Base-by-base conservation (phyloP, 2,113 vertebrate species). In the Uropsilus gracilis region DNA sequence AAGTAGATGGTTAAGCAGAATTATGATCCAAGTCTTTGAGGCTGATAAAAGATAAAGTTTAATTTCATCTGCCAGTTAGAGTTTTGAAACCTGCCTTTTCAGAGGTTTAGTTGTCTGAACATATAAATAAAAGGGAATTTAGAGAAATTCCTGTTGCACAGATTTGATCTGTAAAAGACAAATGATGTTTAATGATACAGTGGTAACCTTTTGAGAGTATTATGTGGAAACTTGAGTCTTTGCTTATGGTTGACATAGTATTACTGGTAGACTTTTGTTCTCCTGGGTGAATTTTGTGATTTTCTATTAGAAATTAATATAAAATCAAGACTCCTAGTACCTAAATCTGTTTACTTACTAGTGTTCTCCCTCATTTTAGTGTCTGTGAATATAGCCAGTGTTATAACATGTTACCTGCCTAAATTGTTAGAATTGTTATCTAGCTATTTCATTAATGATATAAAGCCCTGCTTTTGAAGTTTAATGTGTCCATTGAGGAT, bases 101-200 rank as follows among this genome's bases (percentile, higher is more conserved):
- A 69, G 37, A 94, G 44, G 26, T 50, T 1, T 59, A 86, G 32
- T 68, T 53, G 28, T n/a, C 24, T 87, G 17, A 85, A 53, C 7
- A 3, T 72, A 24, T 16, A 93, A 61, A 68, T 76, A 69, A 14
- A 8, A 89, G 66, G 68, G 80, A 93, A 50, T 81, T 89, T 39
- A 86, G 82, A 94, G 64, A 95, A 92, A 83, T 75, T 76, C 13
- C 12, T 71, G 75, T 61, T 20, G 80, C 66, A 53, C 39, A 39
- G 1, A n/a, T 86, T 76, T 48, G 53, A 71, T 92, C 37, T 44
- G 0, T 87, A 39, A 75, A 86, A 75, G 64, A 69, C 44, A n/a
- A 0, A 59, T 55, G 53, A 2, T 34, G 5, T 86, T 93, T 77
- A 88, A 16, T 42, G 18, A 20, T 82, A 24, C 16, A 8, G 59